phyloP scores from a whole-genome alignment of 2,888 invertebrate genomes.

The Glyphotaelius pellucidus region DNA sequence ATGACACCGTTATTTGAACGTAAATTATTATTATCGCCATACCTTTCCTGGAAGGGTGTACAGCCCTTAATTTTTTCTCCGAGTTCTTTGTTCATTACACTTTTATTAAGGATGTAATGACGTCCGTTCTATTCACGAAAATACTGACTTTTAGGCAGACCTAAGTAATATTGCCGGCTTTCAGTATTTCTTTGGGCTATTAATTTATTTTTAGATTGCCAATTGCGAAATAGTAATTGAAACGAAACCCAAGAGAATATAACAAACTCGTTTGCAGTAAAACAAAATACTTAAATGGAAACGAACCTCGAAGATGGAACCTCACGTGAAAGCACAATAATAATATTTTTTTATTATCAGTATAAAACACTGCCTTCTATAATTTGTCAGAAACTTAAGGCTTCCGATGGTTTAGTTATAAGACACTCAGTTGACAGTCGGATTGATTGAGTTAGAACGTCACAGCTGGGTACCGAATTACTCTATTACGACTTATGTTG shows the following conservation, averaged over 20 bases:
- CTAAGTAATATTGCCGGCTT: background rate
- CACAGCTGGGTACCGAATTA: no score
- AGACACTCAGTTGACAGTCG: no score
- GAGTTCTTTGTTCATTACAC: constrained; percentile 14
- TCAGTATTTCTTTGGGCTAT: background rate
- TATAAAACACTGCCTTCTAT: no score
- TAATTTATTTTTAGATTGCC: background rate
- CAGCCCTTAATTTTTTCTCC: background rate
- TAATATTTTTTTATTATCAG: background rate
- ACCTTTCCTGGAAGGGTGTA: constrained; percentile 23
- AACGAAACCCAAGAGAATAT: background rate
- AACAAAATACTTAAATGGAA: background rate
- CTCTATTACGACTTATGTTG: no score
- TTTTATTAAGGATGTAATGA: background rate
- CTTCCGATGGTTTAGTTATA: no score
- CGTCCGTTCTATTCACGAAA: background rate
- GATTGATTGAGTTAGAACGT: no score
- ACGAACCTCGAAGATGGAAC: background rate
- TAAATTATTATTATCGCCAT: constrained; percentile 43
- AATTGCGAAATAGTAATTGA: background rate
- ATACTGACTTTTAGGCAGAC: background rate
- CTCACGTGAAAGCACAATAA: background rate
- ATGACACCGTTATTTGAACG: constrained; percentile 36
- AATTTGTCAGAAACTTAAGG: no score
- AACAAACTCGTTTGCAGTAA: background rate